Evolutionary conservation across 2,113 vertebrate species (phyloP).

Genomic region (Catharus fuscescens): DNA sequence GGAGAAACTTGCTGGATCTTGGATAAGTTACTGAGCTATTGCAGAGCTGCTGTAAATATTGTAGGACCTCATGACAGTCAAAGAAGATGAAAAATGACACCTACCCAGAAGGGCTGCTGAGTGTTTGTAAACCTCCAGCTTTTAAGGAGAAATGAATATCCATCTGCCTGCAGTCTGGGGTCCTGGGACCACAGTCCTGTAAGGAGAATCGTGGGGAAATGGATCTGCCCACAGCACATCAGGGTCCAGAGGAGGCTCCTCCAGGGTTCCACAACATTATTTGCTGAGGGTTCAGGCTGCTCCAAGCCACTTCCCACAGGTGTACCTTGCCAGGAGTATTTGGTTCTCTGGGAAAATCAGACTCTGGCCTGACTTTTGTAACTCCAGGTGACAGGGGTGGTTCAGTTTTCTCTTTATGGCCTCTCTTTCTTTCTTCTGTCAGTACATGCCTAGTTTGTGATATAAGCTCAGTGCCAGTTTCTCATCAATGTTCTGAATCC

Average conservation of each 20-base stretch:
- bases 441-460: not conserved
- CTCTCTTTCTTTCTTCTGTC: not conserved
- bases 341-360: not conserved
- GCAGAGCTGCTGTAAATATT: constrained; percentile 15
- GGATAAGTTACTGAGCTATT: not conserved
- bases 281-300: not conserved
- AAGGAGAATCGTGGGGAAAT: not conserved
- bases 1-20: constrained; percentile 12
- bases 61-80: not conserved
- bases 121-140: not conserved
- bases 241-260: not conserved
- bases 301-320: not conserved
- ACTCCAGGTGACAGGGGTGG: not conserved
- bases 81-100: not conserved
- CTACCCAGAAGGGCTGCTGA: not conserved
- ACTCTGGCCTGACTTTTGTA: not conserved
- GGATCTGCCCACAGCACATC: not conserved
- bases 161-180: not conserved
- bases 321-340: not conserved
- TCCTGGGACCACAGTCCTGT: not conserved
- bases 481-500: not conserved
- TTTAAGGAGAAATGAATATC: not conserved
- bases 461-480: not conserved
- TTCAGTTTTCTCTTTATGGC: not conserved
- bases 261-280: not conserved